Evolutionary conservation across 2,888 invertebrate species (phyloP).

Genomic region (Ashinkailepas kermadecensis): DNA sequence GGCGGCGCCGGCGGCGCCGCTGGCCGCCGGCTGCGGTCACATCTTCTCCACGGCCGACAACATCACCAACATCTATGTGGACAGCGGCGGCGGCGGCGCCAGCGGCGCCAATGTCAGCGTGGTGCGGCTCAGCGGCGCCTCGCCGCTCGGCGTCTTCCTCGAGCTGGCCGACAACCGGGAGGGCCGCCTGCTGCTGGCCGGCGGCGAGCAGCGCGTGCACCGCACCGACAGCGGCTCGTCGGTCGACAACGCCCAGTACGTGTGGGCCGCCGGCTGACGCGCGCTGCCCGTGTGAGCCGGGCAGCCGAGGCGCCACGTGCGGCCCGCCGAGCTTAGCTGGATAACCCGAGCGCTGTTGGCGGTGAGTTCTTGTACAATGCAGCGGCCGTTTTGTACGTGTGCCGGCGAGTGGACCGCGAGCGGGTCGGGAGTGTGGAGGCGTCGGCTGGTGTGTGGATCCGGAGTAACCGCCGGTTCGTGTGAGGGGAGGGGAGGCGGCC

Average conservation of each 20-base stretch:
- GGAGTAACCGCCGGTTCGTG: too few relatives aligned
- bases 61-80: constrained; percentile 5
- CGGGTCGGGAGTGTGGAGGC: too few relatives aligned
- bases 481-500: too few relatives aligned
- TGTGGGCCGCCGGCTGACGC: constrained; percentile 13
- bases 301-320: too few relatives aligned
- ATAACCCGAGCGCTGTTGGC: too few relatives aligned
- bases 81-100: background rate
- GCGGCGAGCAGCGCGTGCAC: background rate
- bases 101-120: background rate
- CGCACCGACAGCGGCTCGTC: background rate
- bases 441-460: too few relatives aligned
- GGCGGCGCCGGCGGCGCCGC: background rate
- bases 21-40: background rate
- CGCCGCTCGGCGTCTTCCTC: constrained; percentile 12
- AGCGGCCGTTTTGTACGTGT: background rate
- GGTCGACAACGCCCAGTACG: background rate
- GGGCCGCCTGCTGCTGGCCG: constrained; percentile 7
- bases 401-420: too few relatives aligned
- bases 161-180: background rate
- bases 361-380: too few relatives aligned
- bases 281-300: background rate
- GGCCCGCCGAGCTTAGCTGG: too few relatives aligned
- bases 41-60: constrained; percentile 13
- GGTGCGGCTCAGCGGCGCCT: background rate